phyloP scores from a whole-genome alignment of 1,140 invertebrate genomes.

The Camponotus vicinus region DNA sequence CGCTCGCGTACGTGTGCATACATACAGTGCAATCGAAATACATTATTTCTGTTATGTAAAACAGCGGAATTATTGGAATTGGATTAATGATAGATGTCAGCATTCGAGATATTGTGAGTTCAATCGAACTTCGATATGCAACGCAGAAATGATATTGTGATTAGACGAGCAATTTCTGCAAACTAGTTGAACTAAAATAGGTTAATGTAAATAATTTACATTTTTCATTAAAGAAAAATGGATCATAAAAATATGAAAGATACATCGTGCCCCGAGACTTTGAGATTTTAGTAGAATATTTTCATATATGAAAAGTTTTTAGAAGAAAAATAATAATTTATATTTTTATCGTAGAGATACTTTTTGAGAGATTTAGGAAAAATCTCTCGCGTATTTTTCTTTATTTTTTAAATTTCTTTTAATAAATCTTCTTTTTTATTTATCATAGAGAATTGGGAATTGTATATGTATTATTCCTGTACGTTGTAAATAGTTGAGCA shows the following conservation, averaged over 20 bases:
- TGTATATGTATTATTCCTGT: conserved; percentile 42
- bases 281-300: background rate
- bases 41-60: conserved; percentile 49
- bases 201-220: conserved; percentile 1
- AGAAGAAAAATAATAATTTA: background rate
- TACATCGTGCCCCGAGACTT: background rate
- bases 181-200: conserved; percentile 5
- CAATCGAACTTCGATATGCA: conserved; percentile 16
- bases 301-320: background rate
- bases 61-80: conserved; percentile 45
- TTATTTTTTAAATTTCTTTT: background rate
- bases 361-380: background rate
- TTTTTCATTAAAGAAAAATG: conserved; percentile 1
- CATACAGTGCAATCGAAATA: background rate
- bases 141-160: conserved; percentile 16
- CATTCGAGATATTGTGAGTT: conserved; percentile 28
- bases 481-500: background rate
- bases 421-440: conserved; percentile 2
- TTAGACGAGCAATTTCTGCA: conserved; percentile 29
- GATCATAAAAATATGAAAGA: conserved; percentile 12
- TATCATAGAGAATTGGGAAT: conserved; percentile 9
- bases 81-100: conserved; percentile 50
- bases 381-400: background rate
- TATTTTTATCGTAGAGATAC: background rate
- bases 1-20: too few relatives aligned